Conservation (phyloP, 2,888 invertebrate species). For the Stenoptilia bipunctidactyla region DNA sequence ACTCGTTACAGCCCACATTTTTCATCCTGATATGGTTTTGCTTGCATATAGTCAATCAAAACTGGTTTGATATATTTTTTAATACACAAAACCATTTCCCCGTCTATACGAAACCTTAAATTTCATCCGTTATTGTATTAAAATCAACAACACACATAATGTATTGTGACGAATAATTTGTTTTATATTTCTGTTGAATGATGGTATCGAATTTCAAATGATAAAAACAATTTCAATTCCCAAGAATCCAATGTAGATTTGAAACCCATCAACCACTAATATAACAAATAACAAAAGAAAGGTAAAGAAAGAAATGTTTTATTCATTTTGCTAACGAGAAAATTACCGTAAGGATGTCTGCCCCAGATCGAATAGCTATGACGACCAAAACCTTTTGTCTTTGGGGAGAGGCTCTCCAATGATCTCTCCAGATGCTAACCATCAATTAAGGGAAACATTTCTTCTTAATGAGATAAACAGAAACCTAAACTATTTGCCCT, state of each 20-base stretch:
- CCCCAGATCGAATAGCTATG: constrained; percentile 61
- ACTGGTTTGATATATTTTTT: too few relatives aligned
- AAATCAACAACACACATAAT: too few relatives aligned
- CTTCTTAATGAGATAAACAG: constrained; percentile 19
- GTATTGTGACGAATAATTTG: too few relatives aligned
- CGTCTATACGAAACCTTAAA: too few relatives aligned
- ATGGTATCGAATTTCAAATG: constrained; percentile 39
- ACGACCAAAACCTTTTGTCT: constrained; percentile 58
- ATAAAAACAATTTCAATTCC: constrained; percentile 30
- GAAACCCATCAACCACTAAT: constrained; percentile 67
- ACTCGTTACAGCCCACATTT: constrained; percentile 53
- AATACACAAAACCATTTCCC: too few relatives aligned
- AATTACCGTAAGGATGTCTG: constrained; percentile 63
- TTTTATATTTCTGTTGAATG: too few relatives aligned
- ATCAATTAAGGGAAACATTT: constrained; percentile 54
- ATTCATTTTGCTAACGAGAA: constrained; percentile 70
- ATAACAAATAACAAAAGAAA: constrained; percentile 57
- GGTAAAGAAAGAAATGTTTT: constrained; percentile 69
- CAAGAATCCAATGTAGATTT: constrained; percentile 53
- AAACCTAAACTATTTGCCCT: background rate
- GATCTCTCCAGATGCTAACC: constrained; percentile 49
- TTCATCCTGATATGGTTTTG: constrained; percentile 51
- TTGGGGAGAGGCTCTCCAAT: constrained; percentile 52
- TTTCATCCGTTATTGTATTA: too few relatives aligned
- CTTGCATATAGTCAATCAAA: constrained; percentile 34